Percentiles rank a stretch among this genome's conserved stretches.
These are phyloP conservation scores for Salvelinus namaycush DNA, from an alignment of 2,113 vertebrate genomes.

Conservation along the genomic window DNA sequence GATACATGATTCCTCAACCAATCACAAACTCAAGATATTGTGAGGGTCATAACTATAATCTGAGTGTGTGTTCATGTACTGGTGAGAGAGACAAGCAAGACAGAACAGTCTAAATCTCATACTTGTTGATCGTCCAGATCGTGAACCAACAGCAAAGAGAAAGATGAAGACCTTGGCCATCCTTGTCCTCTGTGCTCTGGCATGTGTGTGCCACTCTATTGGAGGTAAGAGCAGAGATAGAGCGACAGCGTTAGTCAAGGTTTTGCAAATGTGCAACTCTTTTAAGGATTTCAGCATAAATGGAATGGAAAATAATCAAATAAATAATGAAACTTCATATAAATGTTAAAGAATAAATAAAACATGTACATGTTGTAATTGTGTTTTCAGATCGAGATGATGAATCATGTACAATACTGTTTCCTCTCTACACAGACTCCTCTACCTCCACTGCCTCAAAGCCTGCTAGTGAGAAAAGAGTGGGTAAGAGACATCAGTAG, in stretches of 20 bases:
- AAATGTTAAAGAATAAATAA: background rate
- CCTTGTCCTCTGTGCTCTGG: slow-evolving; percentile 56
- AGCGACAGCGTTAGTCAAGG: background rate
- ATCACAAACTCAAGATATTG: slow-evolving; percentile 50
- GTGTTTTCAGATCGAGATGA: background rate
- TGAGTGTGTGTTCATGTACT: slow-evolving; percentile 22
- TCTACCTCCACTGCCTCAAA: slow-evolving; percentile 29
- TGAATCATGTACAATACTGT: background rate
- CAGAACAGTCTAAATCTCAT: slow-evolving; percentile 13
- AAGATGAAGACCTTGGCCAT: slow-evolving; percentile 66
- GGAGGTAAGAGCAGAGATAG: slow-evolving; percentile 45
- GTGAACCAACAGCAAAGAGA: slow-evolving; percentile 32
- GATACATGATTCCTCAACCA: slow-evolving; percentile 63
- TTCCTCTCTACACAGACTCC: slow-evolving; percentile 4
- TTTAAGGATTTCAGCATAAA: background rate
- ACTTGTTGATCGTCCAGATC: slow-evolving; percentile 24
- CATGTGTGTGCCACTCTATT: slow-evolving; percentile 45
- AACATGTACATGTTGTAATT: background rate
- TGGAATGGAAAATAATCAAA: too few relatives aligned
- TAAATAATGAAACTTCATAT: background rate
- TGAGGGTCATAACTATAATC: slow-evolving; percentile 57
- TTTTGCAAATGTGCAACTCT: background rate
- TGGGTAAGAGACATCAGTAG: slow-evolving; percentile 39
- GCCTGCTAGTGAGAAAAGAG: slow-evolving; percentile 44
- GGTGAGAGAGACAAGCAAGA: slow-evolving; percentile 18